phyloP scores from a whole-genome alignment of 2,113 vertebrate species.

The Sterrhoptilus dennistouni region DNA sequence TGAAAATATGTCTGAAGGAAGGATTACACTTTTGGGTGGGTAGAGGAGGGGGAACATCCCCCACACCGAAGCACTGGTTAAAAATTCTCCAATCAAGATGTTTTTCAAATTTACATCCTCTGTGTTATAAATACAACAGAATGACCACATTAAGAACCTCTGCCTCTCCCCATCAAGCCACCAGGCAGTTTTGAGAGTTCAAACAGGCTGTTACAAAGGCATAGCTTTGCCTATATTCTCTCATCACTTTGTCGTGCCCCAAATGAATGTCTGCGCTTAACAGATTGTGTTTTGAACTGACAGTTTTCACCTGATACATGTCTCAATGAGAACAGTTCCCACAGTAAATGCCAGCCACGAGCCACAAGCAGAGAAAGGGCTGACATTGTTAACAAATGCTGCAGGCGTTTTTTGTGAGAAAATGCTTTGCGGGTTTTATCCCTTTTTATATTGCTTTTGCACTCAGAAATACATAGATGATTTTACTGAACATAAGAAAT shows the following conservation, averaged over 20 bases:
- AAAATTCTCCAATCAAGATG: background rate
- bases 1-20: background rate
- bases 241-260: background rate
- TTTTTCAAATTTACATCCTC: background rate
- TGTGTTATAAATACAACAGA: background rate
- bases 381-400: background rate
- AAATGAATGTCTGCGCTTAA: background rate
- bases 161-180: background rate
- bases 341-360: background rate
- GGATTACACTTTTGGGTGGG: background rate
- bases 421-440: background rate
- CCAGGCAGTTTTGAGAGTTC: background rate
- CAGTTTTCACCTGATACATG: background rate
- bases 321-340: background rate
- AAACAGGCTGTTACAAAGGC: background rate
- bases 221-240: background rate
- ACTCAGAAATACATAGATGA: background rate
- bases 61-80: background rate
- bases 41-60: accelerated
- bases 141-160: background rate
- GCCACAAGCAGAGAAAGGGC: background rate
- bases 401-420: background rate
- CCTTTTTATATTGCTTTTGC: background rate
- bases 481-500: background rate
- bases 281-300: background rate